These are phyloP conservation scores for Eupithecia dodoneata DNA, from an alignment of 2,888 invertebrate genomes.

Conservation along the genomic window DNA sequence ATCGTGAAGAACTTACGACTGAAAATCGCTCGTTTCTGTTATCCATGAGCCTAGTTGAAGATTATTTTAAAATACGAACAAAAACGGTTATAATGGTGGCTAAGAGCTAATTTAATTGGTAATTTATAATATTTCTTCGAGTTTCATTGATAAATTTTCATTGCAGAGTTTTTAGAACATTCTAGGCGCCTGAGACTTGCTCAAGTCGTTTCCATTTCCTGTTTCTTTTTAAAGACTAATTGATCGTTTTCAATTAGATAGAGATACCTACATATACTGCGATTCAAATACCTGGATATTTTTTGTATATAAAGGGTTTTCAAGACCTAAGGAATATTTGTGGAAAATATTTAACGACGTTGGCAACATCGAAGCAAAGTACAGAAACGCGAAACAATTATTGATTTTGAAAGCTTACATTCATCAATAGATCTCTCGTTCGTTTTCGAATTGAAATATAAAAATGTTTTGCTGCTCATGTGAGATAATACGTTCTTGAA, in stretches of 20 bases:
- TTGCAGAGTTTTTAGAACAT: slow-evolving; percentile 60
- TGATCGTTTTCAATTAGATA: slow-evolving; percentile 44
- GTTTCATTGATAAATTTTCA: slow-evolving; percentile 67
- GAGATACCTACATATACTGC: not conserved
- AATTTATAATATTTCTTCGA: slow-evolving; percentile 68
- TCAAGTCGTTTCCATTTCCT: slow-evolving; percentile 51
- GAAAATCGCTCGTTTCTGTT: slow-evolving; percentile 33
- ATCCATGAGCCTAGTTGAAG: slow-evolving; percentile 8
- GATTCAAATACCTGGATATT: too few relatives aligned
- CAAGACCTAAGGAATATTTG: too few relatives aligned
- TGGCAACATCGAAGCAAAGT: too few relatives aligned
- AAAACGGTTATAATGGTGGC: slow-evolving; percentile 55
- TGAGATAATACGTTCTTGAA: too few relatives aligned
- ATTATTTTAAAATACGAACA: slow-evolving; percentile 64
- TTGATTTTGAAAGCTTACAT: too few relatives aligned
- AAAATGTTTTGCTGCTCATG: too few relatives aligned
- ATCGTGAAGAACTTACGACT: slow-evolving; percentile 36
- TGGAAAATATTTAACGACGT: too few relatives aligned
- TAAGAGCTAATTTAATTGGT: slow-evolving; percentile 57
- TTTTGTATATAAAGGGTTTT: too few relatives aligned
- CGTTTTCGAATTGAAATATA: too few relatives aligned
- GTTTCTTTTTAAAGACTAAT: slow-evolving; percentile 40
- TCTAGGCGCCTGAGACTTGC: slow-evolving; percentile 46
- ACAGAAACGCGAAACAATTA: too few relatives aligned
- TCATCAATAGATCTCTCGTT: too few relatives aligned